Percentiles rank a stretch among this genome's conserved stretches.
phyloP scores from a whole-genome alignment of 1,140 invertebrate genomes.

The Laodelphax striatellus region DNA sequence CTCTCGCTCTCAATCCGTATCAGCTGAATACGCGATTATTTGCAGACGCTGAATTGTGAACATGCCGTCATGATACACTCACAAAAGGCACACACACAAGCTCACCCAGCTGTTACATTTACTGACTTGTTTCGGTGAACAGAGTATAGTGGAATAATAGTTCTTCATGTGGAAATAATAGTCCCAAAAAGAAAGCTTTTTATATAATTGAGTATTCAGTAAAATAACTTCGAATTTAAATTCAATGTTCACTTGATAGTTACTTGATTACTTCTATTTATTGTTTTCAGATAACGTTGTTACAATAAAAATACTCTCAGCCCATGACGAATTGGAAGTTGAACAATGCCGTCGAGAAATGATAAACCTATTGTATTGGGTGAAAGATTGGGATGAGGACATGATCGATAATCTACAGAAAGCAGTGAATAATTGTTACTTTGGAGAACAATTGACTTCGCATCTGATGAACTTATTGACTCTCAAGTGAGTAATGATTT shows the following conservation, averaged over 20 bases:
- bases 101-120: too few species aligned
- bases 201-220: background rate
- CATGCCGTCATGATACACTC: too few species aligned
- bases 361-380: background rate
- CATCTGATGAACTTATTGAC: background rate
- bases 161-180: too few species aligned
- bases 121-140: too few species aligned
- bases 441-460: background rate
- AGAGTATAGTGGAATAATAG: too few species aligned
- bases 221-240: background rate
- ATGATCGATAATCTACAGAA: background rate
- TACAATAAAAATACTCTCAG: background rate
- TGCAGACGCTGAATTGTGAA: too few species aligned
- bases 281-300: conserved; percentile 5
- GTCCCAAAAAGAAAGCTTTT: background rate
- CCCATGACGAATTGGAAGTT: background rate
- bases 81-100: too few species aligned
- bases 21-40: too few species aligned
- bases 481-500: background rate
- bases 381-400: conserved; percentile 3
- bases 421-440: background rate
- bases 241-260: too few species aligned
- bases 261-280: too few species aligned
- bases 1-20: too few species aligned
- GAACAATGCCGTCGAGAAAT: background rate